Evolutionary conservation across 2,797 vertebrate genomes (phyloP).

Genomic region (Sitta carolinensis): DNA sequence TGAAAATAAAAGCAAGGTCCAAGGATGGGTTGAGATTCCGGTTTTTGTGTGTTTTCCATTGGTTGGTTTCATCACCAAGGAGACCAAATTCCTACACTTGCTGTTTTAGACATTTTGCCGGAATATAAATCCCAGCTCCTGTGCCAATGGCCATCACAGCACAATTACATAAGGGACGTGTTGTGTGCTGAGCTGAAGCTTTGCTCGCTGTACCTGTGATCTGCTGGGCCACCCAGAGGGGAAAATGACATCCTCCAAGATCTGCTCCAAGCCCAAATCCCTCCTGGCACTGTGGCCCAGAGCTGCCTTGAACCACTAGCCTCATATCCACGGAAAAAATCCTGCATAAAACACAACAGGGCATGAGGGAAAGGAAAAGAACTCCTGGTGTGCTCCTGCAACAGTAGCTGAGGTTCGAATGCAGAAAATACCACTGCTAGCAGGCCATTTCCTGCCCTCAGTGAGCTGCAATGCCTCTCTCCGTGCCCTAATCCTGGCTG

Average conservation of each 20-base stretch:
- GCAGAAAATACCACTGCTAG: background rate
- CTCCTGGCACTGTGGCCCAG: accelerated
- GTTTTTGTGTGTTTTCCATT: constrained; percentile 24
- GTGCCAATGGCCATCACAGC: constrained; percentile 25
- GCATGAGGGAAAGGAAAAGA: background rate
- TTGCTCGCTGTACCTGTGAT: background rate
- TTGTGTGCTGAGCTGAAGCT: background rate
- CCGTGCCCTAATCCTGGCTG: background rate
- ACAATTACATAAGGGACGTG: background rate
- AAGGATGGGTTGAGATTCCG: background rate
- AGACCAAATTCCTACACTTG: background rate
- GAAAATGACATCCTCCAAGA: accelerated
- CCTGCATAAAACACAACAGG: background rate
- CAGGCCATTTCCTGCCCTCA: background rate
- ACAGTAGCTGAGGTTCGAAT: background rate
- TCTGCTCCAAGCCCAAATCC: background rate
- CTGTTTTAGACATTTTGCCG: background rate
- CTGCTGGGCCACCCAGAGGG: background rate
- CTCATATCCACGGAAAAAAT: accelerated
- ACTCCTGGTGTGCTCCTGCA: background rate
- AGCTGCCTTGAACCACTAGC: accelerated
- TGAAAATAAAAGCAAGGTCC: background rate
- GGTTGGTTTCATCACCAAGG: constrained; percentile 59
- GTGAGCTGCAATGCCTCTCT: background rate
- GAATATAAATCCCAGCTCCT: background rate